Evolutionary conservation across 2,797 vertebrate genomes (phyloP).

Genomic region (Mallotus villosus): DNA sequence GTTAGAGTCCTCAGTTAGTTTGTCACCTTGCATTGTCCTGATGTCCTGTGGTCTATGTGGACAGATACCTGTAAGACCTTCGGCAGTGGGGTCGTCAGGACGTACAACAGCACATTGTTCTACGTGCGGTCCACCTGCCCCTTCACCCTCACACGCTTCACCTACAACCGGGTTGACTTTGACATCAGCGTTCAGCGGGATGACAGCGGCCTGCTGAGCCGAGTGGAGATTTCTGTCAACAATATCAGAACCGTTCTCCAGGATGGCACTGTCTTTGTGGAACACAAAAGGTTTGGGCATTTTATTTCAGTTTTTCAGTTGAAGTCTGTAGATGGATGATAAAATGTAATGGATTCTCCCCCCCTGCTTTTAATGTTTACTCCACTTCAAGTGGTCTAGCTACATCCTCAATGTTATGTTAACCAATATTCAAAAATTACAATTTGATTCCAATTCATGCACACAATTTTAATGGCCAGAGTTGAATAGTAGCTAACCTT

Average conservation of each 20-base stretch:
- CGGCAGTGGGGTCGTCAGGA: slow-evolving; percentile 68
- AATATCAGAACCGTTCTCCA: slow-evolving; percentile 64
- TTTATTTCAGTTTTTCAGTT: neutral
- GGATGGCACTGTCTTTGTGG: slow-evolving; percentile 61
- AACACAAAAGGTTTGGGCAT: slow-evolving; percentile 63
- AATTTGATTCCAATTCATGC: neutral
- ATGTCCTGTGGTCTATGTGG: neutral
- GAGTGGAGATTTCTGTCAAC: slow-evolving; percentile 72
- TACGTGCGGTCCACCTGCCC: slow-evolving; percentile 71
- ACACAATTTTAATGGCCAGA: no score
- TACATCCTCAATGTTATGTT: neutral
- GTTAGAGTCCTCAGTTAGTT: neutral
- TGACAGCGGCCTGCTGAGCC: slow-evolving; percentile 54
- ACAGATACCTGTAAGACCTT: slow-evolving; percentile 75
- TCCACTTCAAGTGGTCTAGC: neutral
- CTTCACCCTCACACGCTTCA: slow-evolving; percentile 68
- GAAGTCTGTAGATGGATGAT: neutral
- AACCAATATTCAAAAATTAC: neutral
- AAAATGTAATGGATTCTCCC: no score
- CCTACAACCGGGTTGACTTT: slow-evolving; percentile 71
- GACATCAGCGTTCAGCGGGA: slow-evolving; percentile 64
- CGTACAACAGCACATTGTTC: slow-evolving; percentile 62
- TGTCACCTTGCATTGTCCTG: neutral
- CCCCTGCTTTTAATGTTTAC: no score
- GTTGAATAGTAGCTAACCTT: neutral